A percentile compares a stretch with the other conserved stretches of the same genome.
These are phyloP conservation scores for Probosciger aterrimus DNA, from an alignment of 2,113 vertebrate genomes.

Conservation along the genomic window DNA sequence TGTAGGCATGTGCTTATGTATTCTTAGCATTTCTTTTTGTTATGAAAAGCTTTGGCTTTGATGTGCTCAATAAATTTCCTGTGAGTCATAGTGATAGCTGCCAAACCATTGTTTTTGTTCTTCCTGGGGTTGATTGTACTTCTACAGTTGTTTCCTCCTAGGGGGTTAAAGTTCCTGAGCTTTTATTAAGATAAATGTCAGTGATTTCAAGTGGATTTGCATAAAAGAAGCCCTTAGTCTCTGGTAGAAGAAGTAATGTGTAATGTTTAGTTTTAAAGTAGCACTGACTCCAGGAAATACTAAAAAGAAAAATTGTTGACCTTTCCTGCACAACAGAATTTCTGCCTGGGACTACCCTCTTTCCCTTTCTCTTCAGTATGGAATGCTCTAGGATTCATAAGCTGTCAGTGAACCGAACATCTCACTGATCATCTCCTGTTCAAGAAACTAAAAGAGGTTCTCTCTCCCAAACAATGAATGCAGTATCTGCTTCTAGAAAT, in stretches of 20 bases:
- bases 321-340: not conserved
- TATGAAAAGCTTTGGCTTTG: conserved; percentile 36
- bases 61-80: conserved; percentile 35
- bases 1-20: not conserved
- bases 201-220: conserved; percentile 23
- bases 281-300: not conserved
- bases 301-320: not conserved
- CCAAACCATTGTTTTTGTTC: conserved; percentile 29
- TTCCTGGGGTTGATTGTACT: not conserved
- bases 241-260: not conserved
- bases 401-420: not conserved
- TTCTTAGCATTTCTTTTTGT: not conserved
- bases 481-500: not conserved
- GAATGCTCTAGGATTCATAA: not conserved
- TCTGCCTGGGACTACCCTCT: not conserved
- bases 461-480: not conserved
- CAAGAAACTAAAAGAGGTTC: not conserved
- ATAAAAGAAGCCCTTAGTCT: not conserved
- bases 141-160: conserved; percentile 4
- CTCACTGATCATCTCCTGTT: not conserved
- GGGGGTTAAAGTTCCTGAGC: not conserved
- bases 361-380: not conserved
- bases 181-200: conserved; percentile 49
- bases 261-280: conserved; percentile 8
- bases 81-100: conserved; percentile 23